These are phyloP conservation scores for Xenops minutus DNA, from an alignment of 2,797 vertebrate species.

Conservation along the genomic window DNA sequence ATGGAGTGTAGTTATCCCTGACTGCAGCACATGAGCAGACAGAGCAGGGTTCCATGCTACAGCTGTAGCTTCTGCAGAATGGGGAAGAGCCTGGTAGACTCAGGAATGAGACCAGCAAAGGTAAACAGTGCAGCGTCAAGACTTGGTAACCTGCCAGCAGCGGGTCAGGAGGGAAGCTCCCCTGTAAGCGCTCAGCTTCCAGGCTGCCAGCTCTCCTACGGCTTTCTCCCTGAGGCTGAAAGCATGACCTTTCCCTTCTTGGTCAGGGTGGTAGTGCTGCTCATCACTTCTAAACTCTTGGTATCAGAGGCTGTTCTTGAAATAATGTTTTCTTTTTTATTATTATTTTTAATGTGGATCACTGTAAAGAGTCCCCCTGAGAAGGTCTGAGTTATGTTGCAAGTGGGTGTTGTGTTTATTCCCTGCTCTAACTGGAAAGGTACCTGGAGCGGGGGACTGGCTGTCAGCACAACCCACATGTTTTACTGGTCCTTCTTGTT, in stretches of 20 bases:
- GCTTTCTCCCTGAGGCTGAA: background rate
- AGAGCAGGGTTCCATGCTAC: background rate
- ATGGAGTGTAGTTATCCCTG: accelerated
- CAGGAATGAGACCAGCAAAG: background rate
- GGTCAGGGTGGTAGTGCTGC: background rate
- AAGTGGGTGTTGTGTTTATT: background rate
- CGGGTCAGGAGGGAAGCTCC: background rate
- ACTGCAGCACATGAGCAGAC: background rate
- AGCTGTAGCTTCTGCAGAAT: background rate
- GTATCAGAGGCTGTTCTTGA: background rate
- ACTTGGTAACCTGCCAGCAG: background rate
- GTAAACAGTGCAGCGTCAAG: background rate
- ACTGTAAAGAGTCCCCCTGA: accelerated
- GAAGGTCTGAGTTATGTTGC: background rate
- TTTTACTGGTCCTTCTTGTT: slow-evolving; percentile 20
- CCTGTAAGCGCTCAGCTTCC: accelerated
- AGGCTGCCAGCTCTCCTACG: background rate
- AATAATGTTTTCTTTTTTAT: background rate
- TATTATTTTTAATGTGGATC: background rate
- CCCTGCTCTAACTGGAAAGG: background rate
- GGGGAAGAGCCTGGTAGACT: background rate
- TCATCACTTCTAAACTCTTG: background rate
- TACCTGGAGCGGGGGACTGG: background rate
- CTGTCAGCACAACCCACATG: background rate
- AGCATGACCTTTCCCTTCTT: background rate